A percentile compares a stretch with the other conserved stretches of the same genome.
Evolutionary conservation across 2,888 invertebrate species (phyloP).

Genomic region (Leuctra nigra): DNA sequence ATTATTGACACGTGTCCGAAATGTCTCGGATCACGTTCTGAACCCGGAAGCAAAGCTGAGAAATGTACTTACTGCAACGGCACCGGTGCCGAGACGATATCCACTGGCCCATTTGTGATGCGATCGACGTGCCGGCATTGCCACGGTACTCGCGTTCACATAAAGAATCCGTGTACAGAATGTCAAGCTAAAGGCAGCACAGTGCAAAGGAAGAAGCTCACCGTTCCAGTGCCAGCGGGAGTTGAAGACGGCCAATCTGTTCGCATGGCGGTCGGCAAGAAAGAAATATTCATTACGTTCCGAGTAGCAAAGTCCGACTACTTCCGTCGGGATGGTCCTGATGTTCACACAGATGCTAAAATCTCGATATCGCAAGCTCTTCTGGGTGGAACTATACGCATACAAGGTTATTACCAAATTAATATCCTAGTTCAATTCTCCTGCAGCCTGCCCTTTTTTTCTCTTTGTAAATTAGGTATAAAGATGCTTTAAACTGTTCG

Average conservation of each 20-base stretch:
- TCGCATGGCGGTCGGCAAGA: constrained; percentile 80
- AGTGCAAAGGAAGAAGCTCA: constrained; percentile 81
- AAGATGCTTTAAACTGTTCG: no score
- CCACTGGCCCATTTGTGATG: constrained; percentile 94
- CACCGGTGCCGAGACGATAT: constrained; percentile 89
- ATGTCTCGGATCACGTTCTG: constrained; percentile 79
- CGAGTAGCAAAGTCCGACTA: constrained; percentile 83
- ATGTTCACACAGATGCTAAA: constrained; percentile 88
- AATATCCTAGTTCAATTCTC: no score
- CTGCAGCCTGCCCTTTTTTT: no score
- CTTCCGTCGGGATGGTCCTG: constrained; percentile 88
- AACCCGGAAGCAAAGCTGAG: constrained; percentile 85
- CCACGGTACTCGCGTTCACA: constrained; percentile 77
- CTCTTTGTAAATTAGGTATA: no score
- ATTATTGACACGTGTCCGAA: constrained; percentile 88
- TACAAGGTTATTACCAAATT: no score
- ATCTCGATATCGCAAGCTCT: constrained; percentile 88
- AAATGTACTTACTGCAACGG: constrained; percentile 93
- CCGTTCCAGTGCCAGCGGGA: constrained; percentile 91
- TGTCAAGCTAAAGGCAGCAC: constrained; percentile 91
- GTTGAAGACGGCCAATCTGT: constrained; percentile 98
- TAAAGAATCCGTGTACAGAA: constrained; percentile 84
- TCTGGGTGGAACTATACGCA: constrained; percentile 84
- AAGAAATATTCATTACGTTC: constrained; percentile 91
- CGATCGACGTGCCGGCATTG: constrained; percentile 90